Evolutionary conservation across 2,888 invertebrate species (phyloP), one percentile per base, ranked within the genome.

Genomic region (Dioctria rufipes): DNA sequence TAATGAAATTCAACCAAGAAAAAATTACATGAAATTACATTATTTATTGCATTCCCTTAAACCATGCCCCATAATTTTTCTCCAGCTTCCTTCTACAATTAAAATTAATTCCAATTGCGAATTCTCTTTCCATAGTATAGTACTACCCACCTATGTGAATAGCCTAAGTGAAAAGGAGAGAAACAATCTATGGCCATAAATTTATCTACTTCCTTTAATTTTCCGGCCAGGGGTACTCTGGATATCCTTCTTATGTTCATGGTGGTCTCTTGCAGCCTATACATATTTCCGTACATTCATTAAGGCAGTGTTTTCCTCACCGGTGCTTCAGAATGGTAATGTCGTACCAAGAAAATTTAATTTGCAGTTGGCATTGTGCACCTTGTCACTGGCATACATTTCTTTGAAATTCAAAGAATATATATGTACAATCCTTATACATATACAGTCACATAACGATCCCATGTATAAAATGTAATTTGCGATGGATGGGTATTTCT

Each of bases 351-450:
- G 67, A 8, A 67, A 67, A 67, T 67, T 46, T 67, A 67, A 67
- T 67, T 67, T 67, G 67, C 67, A 67, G 67, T 67, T 46, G 67
- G 67, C 67, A 43, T 67, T 67, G 67, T 67, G 67, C 67, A 67
- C 67, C 67, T 67, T 67, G 67, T 67, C 67, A 67, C 43, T 43
- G 49, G 46, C 67, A 67, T 6, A 67, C 67, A 67, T 67, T 67
- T 67, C 67, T 67, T 67, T 67, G 49, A 46, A 43, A 67, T 67
- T 67, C 46, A 67, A 67, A 67, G n/a, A 42, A 42, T 9, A 61
- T 61, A 39, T 37, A 13, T 9, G 42, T 63, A 63, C 66, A 66
- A 8, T 46, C 46, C 46, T 46, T 63, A 39, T 61, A 13, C 37
- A 61, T 6, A 63, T 37, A 66, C 43, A 66, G 4, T 42, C n/a